These are phyloP conservation scores for Herpetotheres cachinnans DNA, from an alignment of 2,113 vertebrate genomes.

Conservation along the genomic window DNA sequence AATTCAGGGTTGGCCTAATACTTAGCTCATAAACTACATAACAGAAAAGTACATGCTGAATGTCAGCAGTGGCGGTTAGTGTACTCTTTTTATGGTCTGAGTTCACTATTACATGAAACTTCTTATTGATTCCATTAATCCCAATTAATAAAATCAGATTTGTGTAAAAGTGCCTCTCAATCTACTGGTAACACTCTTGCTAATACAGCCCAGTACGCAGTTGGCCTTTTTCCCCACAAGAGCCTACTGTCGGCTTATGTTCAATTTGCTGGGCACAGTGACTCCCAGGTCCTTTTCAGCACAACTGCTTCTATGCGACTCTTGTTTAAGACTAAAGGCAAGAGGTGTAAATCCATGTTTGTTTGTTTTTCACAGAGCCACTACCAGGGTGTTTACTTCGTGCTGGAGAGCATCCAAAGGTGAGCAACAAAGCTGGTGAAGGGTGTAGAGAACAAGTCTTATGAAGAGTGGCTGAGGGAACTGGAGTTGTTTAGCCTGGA, in stretches of 20 bases:
- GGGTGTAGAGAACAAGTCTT: not conserved
- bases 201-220: not conserved
- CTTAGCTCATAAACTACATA: not conserved
- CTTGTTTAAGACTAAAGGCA: not conserved
- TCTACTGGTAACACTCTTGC: not conserved
- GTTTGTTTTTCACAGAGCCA: not conserved
- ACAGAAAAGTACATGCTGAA: not conserved
- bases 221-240: not conserved
- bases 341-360: not conserved
- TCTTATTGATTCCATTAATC: not conserved
- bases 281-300: not conserved
- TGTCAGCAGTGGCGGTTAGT: not conserved
- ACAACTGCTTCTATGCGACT: not conserved
- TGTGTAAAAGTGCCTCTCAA: not conserved
- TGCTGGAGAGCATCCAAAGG: not conserved
- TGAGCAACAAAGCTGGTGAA: not conserved
- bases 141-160: not conserved
- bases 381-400: not conserved
- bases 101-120: not conserved
- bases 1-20: not conserved
- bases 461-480: not conserved
- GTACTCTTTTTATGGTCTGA: not conserved
- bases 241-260: not conserved
- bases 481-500: not conserved
- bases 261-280: not conserved